phyloP scores from a whole-genome alignment of 2,113 vertebrate genomes.

The Psephotus haematonotus region DNA sequence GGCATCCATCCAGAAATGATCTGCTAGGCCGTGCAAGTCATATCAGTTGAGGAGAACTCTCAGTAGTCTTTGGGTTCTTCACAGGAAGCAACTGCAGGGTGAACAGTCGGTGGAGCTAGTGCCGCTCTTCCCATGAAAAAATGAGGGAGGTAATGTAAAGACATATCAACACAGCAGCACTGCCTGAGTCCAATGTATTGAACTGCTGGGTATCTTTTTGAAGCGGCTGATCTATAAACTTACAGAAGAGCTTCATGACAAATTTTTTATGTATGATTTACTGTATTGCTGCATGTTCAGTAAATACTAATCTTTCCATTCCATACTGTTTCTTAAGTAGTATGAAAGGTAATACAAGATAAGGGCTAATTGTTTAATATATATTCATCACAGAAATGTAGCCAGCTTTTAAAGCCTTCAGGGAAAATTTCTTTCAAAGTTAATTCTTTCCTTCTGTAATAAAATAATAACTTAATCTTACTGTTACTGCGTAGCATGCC shows the following conservation, averaged over 20 bases:
- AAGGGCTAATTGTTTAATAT: not conserved
- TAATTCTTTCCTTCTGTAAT: not conserved
- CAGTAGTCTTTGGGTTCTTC: not conserved
- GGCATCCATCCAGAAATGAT: not conserved
- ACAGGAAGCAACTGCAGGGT: not conserved
- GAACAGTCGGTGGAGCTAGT: not conserved
- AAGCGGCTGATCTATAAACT: not conserved
- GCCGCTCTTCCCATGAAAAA: not conserved
- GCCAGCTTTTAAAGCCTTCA: not conserved
- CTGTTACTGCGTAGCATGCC: not conserved
- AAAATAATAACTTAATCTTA: not conserved
- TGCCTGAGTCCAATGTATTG: not conserved
- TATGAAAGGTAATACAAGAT: not conserved
- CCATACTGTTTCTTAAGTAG: not conserved
- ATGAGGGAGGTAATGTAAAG: not conserved
- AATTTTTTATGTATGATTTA: not conserved
- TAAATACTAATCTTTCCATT: not conserved
- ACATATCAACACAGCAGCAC: not conserved
- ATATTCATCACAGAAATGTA: not conserved
- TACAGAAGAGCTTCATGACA: not conserved
- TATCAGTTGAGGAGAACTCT: not conserved
- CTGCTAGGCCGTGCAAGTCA: not conserved
- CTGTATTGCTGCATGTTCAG: not conserved
- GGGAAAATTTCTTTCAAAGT: not conserved
- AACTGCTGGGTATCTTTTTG: not conserved